These are phyloP conservation scores for Puntigrus tetrazona DNA, from an alignment of 2,113 vertebrate species.

Conservation along the genomic window DNA sequence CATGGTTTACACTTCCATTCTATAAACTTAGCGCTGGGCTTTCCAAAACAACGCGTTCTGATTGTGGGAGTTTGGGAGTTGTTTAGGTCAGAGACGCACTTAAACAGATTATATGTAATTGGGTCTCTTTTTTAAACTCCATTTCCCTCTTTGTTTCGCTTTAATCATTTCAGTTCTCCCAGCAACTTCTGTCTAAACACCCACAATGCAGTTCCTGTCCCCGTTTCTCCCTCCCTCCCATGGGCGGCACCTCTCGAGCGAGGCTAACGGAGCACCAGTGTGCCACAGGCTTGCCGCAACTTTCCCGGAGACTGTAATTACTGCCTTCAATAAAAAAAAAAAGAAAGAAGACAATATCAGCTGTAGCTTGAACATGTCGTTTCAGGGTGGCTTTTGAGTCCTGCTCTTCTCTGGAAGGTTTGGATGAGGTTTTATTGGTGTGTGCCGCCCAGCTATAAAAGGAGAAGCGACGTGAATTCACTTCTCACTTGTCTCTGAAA, in stretches of 20 bases:
- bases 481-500: neutral
- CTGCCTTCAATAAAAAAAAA: constrained; percentile 67
- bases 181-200: constrained; percentile 43
- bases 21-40: constrained; percentile 32
- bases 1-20: constrained; percentile 19
- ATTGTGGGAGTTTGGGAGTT: constrained; percentile 43
- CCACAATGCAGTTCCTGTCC: constrained; percentile 64
- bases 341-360: constrained; percentile 64
- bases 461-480: neutral
- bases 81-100: constrained; percentile 63
- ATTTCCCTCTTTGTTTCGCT: constrained; percentile 57
- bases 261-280: constrained; percentile 57
- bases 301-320: constrained; percentile 68
- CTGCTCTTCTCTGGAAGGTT: constrained; percentile 58
- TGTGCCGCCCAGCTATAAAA: constrained; percentile 53
- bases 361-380: constrained; percentile 56
- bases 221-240: constrained; percentile 49
- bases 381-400: constrained; percentile 59
- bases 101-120: constrained; percentile 61
- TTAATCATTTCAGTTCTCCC: constrained; percentile 56
- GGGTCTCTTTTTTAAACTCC: constrained; percentile 47
- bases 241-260: constrained; percentile 64
- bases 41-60: constrained; percentile 2
- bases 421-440: constrained; percentile 33
- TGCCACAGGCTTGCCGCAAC: constrained; percentile 61